These are phyloP conservation scores for Exaiptasia diaphana DNA, from an alignment of 64 coral and sea anemone species.

Conservation along the genomic window DNA sequence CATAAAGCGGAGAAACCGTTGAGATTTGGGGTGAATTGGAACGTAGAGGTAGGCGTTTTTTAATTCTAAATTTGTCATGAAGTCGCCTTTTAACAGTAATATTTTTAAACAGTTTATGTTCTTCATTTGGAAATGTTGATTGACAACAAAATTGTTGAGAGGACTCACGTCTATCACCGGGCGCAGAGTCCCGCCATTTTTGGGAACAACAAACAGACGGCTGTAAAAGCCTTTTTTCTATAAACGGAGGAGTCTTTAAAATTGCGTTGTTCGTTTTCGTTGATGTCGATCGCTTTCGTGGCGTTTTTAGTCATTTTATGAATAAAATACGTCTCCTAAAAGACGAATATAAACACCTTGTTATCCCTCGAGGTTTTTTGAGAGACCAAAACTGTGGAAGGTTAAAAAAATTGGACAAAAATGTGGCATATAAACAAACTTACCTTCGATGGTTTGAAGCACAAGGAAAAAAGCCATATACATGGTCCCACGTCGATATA, in stretches of 20 bases:
- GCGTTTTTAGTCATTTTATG: too few species aligned
- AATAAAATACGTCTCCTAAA: too few species aligned
- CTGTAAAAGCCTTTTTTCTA: conserved; percentile 23
- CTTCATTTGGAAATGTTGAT: conserved; percentile 47
- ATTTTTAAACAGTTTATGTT: background rate
- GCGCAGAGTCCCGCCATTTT: conserved; percentile 40
- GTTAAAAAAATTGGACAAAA: too few species aligned
- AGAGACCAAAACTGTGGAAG: too few species aligned
- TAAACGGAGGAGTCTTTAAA: background rate
- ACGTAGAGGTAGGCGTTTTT: conserved; percentile 43
- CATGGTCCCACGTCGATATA: too few species aligned
- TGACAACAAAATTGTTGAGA: conserved; percentile 30
- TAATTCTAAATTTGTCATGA: conserved; percentile 43
- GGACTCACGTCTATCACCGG: conserved; percentile 58
- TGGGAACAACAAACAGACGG: conserved; percentile 41
- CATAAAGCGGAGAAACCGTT: conserved; percentile 10
- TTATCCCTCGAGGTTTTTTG: too few species aligned
- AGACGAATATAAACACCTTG: too few species aligned
- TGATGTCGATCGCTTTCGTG: too few species aligned
- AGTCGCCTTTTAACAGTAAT: conserved; percentile 5
- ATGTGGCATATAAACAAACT: too few species aligned
- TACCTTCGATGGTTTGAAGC: too few species aligned
- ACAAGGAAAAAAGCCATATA: too few species aligned
- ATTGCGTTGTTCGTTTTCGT: too few species aligned
- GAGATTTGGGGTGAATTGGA: background rate